Base-by-base conservation (phyloP, 1,140 invertebrate genomes). In the Eciton burchellii region DNA sequence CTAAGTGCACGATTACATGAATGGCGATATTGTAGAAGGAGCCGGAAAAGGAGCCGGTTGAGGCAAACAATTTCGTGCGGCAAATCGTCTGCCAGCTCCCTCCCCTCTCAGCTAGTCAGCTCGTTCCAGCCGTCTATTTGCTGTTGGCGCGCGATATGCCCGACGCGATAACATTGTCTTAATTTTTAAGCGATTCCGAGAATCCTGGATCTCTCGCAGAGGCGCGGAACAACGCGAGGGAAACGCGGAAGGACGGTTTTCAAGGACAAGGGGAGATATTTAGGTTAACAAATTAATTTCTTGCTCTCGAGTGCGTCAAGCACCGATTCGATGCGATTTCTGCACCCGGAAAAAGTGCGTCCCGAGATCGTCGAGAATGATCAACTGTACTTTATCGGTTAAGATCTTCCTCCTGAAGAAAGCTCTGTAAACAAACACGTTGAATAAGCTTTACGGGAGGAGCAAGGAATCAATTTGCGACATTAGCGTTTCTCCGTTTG, bases 1-100 rank as follows among this genome's bases (percentile, higher is more conserved):
- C n/a, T n/a, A 82, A 84, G 65, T 79, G 84, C 52, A 63, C 86
- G 82, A 84, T 87, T 88, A 88, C 85, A 87, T 71, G 82, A 84
- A 66, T 86, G 82, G 65, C 29, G 85, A 43, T 73, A 43, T 9
- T 59, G 70, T 71, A 84, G 62, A 86, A 41, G 52, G n/a, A n/a
- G 2, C 35, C 68, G 49, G 71, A 68, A 76, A 87, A 86, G 71
- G 62, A 57, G 26, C 54, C 54, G 73, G 74, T 70, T 79, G 63
- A 35, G 35, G 60, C 82, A 62, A 83, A 63, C 74, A 79, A 83
- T 83, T 83, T 62, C 74, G 45, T 45, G 71, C 71, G 79, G 52
- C 84, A 45, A 76, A 24, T 6, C 60, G 66, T 77, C 57, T 82
- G 79, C 76, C 57, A 74, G 71, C 52, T 73, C 68, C 35, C 29